A percentile compares a stretch with the other conserved stretches of the same genome.
These are phyloP conservation scores for Patella depressa DNA, from an alignment of 2,888 invertebrate genomes.

Conservation along the genomic window DNA sequence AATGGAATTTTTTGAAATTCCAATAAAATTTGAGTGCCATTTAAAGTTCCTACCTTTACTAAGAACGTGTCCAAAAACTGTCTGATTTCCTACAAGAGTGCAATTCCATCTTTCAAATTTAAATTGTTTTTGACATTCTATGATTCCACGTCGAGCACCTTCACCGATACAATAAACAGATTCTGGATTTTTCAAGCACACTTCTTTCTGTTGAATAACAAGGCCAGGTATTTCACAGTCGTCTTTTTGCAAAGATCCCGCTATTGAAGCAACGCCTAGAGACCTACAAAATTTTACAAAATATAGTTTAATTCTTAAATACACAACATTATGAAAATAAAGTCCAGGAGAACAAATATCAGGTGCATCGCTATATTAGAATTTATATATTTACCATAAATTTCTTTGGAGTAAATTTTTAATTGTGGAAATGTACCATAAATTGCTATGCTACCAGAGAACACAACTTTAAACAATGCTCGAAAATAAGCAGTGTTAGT, in stretches of 20 bases:
- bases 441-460: too few relatives aligned
- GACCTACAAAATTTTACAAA: constrained; percentile 43
- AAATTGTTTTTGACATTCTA: constrained; percentile 76
- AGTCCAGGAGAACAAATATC: too few relatives aligned
- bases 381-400: too few relatives aligned
- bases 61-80: constrained; percentile 74
- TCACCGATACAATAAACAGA: constrained; percentile 74
- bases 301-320: not conserved
- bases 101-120: constrained; percentile 76
- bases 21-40: too few relatives aligned
- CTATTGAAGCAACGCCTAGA: constrained; percentile 59
- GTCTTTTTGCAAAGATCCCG: constrained; percentile 43
- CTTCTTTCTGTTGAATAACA: constrained; percentile 70
- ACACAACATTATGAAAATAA: not conserved
- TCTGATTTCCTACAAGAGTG: constrained; percentile 67
- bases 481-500: too few relatives aligned
- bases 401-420: too few relatives aligned
- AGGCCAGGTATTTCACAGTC: constrained; percentile 59
- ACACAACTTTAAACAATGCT: too few relatives aligned
- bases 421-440: too few relatives aligned
- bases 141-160: constrained; percentile 74
- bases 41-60: constrained; percentile 71
- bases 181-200: constrained; percentile 74
- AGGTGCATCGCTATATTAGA: too few relatives aligned
- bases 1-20: too few relatives aligned